Evolutionary conservation across 2,797 vertebrate genomes (phyloP), one percentile per base, ranked within the genome.

Genomic region (Hoplostethus atlanticus): DNA sequence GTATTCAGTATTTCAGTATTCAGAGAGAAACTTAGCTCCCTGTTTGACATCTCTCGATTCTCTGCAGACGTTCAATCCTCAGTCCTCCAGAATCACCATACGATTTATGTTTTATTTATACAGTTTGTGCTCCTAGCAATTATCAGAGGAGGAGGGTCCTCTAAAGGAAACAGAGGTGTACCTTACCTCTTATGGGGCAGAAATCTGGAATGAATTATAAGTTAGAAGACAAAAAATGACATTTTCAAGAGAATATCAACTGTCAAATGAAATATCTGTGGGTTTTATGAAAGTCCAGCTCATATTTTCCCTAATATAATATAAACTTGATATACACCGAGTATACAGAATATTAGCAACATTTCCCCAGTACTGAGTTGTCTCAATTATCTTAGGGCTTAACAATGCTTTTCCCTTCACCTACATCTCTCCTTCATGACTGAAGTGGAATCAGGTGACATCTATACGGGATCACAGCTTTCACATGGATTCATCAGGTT

Each of bases 171-270:
- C 52, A 72, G 31, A 65, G 65, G 44, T 42, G 30, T 68, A 63
- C 62, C 30, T 58, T 71, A 57, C 66, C 31, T 74, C 53, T 42
- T 67, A 38, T 66, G 51, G 56, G 83, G 68, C 59, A 83, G 61
- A 77, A 81, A 73, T 67, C 44, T 71, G 47, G 77, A 83, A 80
- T 80, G 70, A 88, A 83, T 84, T 64, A 77, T 72, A 28, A 74
- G 72, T 68, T 68, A 47, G 48, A 66, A 63, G 68, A 54, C 17
- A 56, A 34, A 54, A 83, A 77, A 78, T 76, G 21, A 76, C 73
- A 61, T 44, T 54, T 54, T 13, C 16, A 17, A 60, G 73, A 76
- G 42, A 58, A 34, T n/a, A 63, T 44, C 34, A 58, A 62, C 52
- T 57, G 64, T 64, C 13, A 50, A 48, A 75, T 63, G 68, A 3